Evolutionary conservation across 2,888 invertebrate species (phyloP).

Genomic region (Morpho achilles): DNA sequence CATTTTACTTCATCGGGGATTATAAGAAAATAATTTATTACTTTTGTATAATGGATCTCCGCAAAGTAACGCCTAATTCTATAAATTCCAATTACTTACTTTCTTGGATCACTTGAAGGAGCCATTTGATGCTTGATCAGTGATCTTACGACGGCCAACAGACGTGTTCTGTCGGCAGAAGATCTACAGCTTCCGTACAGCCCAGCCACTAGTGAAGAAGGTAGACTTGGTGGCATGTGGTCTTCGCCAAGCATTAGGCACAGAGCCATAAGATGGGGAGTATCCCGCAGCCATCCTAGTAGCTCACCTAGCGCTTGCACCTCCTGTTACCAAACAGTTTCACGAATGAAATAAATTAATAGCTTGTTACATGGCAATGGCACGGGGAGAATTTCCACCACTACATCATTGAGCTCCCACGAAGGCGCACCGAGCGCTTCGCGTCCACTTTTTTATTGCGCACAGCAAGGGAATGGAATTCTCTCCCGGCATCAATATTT

Average conservation of each 20-base stretch:
- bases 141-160: slow-evolving; percentile 59
- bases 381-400: no score
- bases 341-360: neutral
- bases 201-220: slow-evolving; percentile 58
- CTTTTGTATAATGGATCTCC: no score
- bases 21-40: no score
- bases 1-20: no score
- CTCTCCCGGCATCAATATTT: no score
- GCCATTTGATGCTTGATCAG: slow-evolving; percentile 68
- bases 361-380: no score
- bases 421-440: no score
- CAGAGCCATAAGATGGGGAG: slow-evolving; percentile 65
- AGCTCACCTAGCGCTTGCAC: slow-evolving; percentile 64
- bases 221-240: slow-evolving; percentile 57
- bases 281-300: slow-evolving; percentile 69
- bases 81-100: slow-evolving; percentile 45
- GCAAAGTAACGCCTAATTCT: no score
- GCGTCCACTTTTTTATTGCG: no score
- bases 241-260: slow-evolving; percentile 69
- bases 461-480: no score
- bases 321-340: slow-evolving; percentile 43
- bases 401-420: no score
- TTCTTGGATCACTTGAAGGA: slow-evolving; percentile 59
- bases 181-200: slow-evolving; percentile 66
- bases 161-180: slow-evolving; percentile 50